These are phyloP conservation scores for Dendroctonus valens DNA, from an alignment of 1,140 invertebrate species.

Conservation along the genomic window DNA sequence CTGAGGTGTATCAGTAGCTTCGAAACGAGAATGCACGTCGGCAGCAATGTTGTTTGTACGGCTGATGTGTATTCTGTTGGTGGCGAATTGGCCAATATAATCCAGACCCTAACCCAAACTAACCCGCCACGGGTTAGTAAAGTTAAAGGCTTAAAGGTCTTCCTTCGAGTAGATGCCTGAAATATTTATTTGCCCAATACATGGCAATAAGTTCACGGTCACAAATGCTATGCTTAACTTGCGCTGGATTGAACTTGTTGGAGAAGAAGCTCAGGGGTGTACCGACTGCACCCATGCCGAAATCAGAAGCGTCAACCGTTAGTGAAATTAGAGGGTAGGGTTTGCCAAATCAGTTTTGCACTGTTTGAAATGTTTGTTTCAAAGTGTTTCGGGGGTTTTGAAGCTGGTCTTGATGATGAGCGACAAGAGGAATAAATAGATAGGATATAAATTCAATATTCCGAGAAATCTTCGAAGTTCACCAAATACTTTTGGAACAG, in stretches of 20 bases:
- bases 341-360: too few relatives aligned
- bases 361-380: too few relatives aligned
- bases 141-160: background rate
- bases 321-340: too few relatives aligned
- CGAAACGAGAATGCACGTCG: background rate
- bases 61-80: background rate
- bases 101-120: background rate
- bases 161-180: background rate
- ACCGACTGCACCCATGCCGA: constrained; percentile 34
- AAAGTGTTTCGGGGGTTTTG: too few relatives aligned
- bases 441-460: too few relatives aligned
- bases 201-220: constrained; percentile 6
- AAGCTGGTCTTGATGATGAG: too few relatives aligned
- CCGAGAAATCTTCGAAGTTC: too few relatives aligned
- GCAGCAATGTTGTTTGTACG: background rate
- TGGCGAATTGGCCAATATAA: background rate
- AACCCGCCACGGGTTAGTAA: background rate
- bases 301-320: constrained; percentile 29
- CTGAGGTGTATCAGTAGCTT: background rate
- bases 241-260: constrained; percentile 30
- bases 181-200: background rate
- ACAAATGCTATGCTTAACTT: background rate
- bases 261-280: constrained; percentile 40
- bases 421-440: too few relatives aligned
- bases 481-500: too few relatives aligned